Evolutionary conservation across 2,797 vertebrate species (phyloP).

Genomic region (Acomys russatus): DNA sequence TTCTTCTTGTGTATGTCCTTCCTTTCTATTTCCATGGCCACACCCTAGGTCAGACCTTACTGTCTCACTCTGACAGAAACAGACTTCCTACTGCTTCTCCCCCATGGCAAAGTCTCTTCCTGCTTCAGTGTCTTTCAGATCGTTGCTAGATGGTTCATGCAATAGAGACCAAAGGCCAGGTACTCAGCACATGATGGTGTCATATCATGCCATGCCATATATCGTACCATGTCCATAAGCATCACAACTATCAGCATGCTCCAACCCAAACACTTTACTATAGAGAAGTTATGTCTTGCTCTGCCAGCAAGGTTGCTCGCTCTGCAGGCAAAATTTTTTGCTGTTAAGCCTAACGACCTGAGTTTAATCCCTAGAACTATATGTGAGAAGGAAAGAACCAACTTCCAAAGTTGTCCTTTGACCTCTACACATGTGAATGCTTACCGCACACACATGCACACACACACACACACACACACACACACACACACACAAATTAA

Average conservation of each 20-base stretch:
- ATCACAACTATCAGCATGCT: not conserved
- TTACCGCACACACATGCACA: not conserved
- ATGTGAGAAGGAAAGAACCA: not conserved
- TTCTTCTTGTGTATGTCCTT: not conserved
- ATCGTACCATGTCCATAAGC: not conserved
- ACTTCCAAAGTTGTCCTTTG: not conserved
- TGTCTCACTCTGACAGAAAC: not conserved
- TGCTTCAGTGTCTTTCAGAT: constrained; percentile 24
- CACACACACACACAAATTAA: not conserved
- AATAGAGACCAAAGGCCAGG: constrained; percentile 8
- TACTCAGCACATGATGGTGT: not conserved
- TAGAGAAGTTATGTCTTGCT: not conserved
- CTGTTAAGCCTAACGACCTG: not conserved
- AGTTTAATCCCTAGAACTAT: not conserved
- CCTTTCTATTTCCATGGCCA: not conserved
- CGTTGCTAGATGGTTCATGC: not conserved
- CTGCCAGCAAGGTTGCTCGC: not conserved
- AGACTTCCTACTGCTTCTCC: not conserved
- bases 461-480: no score
- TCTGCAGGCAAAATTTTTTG: not conserved
- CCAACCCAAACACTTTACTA: not conserved
- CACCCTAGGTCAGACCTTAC: not conserved
- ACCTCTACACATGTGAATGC: not conserved
- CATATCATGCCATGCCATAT: not conserved
- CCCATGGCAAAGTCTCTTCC: not conserved